These are phyloP conservation scores for Xenopus laevis DNA, from an alignment of 2,113 vertebrate species.

Conservation along the genomic window DNA sequence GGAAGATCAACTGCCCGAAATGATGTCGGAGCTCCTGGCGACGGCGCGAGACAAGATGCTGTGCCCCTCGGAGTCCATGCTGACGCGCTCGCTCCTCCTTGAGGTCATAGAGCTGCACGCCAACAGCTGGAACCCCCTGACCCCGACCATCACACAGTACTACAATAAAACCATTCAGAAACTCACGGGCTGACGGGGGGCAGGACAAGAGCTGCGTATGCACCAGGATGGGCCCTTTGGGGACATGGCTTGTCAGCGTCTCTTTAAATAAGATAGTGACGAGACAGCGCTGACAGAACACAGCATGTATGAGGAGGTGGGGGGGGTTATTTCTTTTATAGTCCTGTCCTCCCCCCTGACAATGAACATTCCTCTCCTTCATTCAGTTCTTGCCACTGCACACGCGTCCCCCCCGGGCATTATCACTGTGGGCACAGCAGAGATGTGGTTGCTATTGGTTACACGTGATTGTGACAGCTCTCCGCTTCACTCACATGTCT, in stretches of 20 bases:
- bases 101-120: constrained; percentile 98
- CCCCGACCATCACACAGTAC: constrained; percentile 90
- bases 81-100: constrained; percentile 92
- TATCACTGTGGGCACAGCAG: constrained; percentile 28
- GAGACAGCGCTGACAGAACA: constrained; percentile 15
- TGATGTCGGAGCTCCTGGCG: constrained; percentile 93
- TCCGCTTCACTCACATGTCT: constrained; percentile 83
- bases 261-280: background rate
- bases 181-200: constrained; percentile 79
- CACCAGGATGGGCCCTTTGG: constrained; percentile 21
- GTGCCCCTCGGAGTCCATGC: constrained; percentile 86
- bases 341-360: too few species aligned
- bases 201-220: background rate
- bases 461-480: constrained; percentile 53
- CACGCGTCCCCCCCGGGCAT: constrained; percentile 32
- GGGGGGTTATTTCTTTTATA: constrained; percentile 44
- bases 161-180: constrained; percentile 99
- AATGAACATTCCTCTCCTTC: constrained; percentile 43
- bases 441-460: constrained; percentile 55
- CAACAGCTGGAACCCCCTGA: constrained; percentile 93
- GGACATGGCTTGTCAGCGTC: constrained; percentile 13
- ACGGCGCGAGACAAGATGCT: constrained; percentile 94
- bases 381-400: constrained; percentile 36
- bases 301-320: constrained; percentile 59
- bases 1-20: constrained; percentile 94